These are phyloP conservation scores for Halichoerus grypus DNA, from an alignment of 2,113 vertebrate species.

Conservation along the genomic window DNA sequence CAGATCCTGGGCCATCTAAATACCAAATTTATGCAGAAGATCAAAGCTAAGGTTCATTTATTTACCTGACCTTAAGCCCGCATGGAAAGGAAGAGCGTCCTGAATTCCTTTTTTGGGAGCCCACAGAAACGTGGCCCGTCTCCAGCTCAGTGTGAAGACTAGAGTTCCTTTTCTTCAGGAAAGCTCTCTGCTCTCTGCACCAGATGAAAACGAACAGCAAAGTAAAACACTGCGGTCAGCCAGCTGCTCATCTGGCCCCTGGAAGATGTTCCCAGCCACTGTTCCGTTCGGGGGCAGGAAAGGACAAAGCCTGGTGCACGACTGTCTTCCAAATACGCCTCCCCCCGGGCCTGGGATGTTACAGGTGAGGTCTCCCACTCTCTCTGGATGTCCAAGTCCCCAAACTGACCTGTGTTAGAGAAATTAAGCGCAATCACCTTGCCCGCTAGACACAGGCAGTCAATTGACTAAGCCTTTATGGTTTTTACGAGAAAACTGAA, in stretches of 20 bases:
- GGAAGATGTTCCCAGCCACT: not conserved
- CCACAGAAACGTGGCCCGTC: fast-evolving
- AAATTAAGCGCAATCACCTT: not conserved
- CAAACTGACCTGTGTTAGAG: not conserved
- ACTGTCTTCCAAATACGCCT: not conserved
- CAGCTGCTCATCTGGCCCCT: not conserved
- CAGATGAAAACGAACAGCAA: not conserved
- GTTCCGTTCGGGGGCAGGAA: not conserved
- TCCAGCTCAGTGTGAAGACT: not conserved
- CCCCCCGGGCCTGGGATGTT: not conserved
- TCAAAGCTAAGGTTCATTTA: not conserved
- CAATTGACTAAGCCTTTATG: not conserved
- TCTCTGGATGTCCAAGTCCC: not conserved
- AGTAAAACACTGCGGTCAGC: fast-evolving
- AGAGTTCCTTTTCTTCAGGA: not conserved
- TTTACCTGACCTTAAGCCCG: not conserved
- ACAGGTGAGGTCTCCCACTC: not conserved
- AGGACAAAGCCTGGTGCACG: not conserved
- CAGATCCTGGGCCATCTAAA: not conserved
- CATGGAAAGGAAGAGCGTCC: fast-evolving
- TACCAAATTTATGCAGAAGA: not conserved
- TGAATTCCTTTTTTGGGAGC: too few species aligned
- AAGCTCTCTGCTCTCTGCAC: not conserved
- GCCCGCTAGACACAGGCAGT: not conserved
- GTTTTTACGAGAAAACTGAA: not conserved